Percentiles rank a stretch among this genome's conserved stretches.
These are phyloP conservation scores for Anguilla marmorata DNA, from an alignment of 2,797 vertebrate species.

Conservation along the genomic window DNA sequence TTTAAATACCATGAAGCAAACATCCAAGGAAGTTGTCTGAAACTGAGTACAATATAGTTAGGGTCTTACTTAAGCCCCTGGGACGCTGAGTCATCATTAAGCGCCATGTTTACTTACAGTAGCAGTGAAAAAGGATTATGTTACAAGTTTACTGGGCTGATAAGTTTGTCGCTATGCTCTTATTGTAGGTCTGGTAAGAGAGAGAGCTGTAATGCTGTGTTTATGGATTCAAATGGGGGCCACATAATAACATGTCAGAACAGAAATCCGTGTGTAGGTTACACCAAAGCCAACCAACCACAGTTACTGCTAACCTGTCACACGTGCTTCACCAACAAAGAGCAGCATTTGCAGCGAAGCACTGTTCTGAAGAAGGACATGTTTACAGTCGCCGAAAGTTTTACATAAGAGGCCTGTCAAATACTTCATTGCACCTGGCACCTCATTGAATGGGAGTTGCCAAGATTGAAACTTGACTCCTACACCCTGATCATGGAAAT, in stretches of 20 bases:
- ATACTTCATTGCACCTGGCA: conserved; percentile 28
- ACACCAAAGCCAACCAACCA: not conserved
- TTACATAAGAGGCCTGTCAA: not conserved
- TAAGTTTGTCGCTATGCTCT: not conserved
- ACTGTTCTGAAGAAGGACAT: not conserved
- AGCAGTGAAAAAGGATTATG: not conserved
- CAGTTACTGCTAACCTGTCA: not conserved
- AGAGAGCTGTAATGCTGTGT: not conserved
- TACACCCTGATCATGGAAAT: not conserved
- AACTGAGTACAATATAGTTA: conserved; percentile 16
- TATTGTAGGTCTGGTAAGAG: not conserved
- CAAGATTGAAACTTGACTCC: not conserved
- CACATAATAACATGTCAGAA: not conserved
- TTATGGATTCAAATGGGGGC: not conserved
- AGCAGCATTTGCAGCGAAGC: not conserved
- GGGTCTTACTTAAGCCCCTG: not conserved
- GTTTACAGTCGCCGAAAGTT: not conserved
- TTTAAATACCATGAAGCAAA: not conserved
- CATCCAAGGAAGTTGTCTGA: not conserved
- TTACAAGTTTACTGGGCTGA: not conserved
- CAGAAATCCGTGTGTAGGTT: not conserved
- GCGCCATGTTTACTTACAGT: not conserved
- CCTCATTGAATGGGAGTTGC: conserved; percentile 1
- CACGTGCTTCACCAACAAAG: not conserved
- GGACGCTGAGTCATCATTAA: not conserved